These are phyloP conservation scores for Oligia fasciuncula DNA, from an alignment of 2,888 invertebrate species.

Conservation along the genomic window DNA sequence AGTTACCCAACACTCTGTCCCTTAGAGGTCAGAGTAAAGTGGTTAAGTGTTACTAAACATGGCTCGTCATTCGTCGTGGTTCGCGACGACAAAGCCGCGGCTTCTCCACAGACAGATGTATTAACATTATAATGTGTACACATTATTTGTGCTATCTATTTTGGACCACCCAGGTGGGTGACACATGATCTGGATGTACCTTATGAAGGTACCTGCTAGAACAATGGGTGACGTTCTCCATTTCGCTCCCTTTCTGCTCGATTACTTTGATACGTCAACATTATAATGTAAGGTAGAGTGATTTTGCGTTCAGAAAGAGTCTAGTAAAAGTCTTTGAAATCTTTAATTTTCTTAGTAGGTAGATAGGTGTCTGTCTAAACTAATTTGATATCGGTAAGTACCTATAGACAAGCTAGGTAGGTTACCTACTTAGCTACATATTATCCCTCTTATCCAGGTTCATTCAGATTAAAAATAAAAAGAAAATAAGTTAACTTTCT, in stretches of 20 bases:
- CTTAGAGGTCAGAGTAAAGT: constrained; percentile 62
- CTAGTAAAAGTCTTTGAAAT: neutral
- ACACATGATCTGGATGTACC: constrained; percentile 83
- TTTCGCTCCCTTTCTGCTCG: constrained; percentile 73
- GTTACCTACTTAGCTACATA: neutral
- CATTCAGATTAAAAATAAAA: neutral
- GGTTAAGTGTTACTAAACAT: constrained; percentile 69
- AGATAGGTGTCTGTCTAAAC: neutral
- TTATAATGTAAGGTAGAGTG: constrained; percentile 25
- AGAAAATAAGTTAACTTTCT: neutral
- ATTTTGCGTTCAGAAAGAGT: neutral
- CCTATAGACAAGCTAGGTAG: neutral
- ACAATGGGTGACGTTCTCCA: constrained; percentile 80
- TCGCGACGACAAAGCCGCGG: constrained; percentile 78
- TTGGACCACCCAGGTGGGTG: constrained; percentile 86
- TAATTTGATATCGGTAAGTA: neutral
- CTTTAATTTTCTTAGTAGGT: neutral
- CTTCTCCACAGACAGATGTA: constrained; percentile 79
- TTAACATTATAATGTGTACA: constrained; percentile 88
- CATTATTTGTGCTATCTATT: constrained; percentile 87
- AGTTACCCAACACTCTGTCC: constrained; percentile 5
- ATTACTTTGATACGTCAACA: constrained; percentile 63
- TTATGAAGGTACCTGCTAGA: constrained; percentile 77
- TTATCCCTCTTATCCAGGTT: neutral
- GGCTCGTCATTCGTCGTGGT: constrained; percentile 83